Percentiles rank a stretch among this genome's conserved stretches.
Conservation (phyloP, 1,140 invertebrate species). For the Psilanteris sp. region DNA sequence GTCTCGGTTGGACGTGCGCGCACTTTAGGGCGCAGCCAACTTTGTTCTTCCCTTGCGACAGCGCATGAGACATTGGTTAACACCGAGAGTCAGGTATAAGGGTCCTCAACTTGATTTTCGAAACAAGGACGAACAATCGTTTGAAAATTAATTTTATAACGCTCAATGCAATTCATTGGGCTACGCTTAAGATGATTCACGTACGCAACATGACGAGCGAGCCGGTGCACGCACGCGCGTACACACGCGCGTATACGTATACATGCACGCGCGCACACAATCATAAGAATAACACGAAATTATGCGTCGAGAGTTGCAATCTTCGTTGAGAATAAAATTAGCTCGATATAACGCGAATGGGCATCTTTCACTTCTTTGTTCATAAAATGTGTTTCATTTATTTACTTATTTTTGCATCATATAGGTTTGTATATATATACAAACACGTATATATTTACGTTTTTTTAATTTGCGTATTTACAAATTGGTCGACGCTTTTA, state of each 20-base stretch:
- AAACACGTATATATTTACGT: too few relatives aligned
- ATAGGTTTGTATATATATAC: too few relatives aligned
- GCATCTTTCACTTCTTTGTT: not conserved
- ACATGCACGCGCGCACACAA: not conserved
- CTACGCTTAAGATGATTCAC: not conserved
- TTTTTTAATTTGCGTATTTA: too few relatives aligned
- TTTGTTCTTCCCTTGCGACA: conserved; percentile 53
- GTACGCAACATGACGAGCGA: not conserved
- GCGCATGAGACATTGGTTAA: conserved; percentile 50
- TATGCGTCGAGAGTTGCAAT: not conserved
- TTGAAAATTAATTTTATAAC: conserved; percentile 41
- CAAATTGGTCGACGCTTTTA: too few relatives aligned
- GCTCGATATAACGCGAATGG: conserved; percentile 5
- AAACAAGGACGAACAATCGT: conserved; percentile 1
- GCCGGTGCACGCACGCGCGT: not conserved
- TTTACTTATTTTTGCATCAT: not conserved
- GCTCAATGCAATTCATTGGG: conserved; percentile 19
- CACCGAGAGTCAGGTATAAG: conserved; percentile 34
- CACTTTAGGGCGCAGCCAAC: conserved; percentile 39
- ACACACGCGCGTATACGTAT: not conserved
- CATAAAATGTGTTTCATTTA: not conserved
- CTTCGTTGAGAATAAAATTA: conserved; percentile 22
- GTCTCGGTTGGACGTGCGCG: conserved; percentile 57
- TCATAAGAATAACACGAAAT: conserved; percentile 11
- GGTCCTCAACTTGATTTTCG: conserved; percentile 33